phyloP scores from a whole-genome alignment of 2,888 invertebrate genomes.

The Epinotia demarniana region DNA sequence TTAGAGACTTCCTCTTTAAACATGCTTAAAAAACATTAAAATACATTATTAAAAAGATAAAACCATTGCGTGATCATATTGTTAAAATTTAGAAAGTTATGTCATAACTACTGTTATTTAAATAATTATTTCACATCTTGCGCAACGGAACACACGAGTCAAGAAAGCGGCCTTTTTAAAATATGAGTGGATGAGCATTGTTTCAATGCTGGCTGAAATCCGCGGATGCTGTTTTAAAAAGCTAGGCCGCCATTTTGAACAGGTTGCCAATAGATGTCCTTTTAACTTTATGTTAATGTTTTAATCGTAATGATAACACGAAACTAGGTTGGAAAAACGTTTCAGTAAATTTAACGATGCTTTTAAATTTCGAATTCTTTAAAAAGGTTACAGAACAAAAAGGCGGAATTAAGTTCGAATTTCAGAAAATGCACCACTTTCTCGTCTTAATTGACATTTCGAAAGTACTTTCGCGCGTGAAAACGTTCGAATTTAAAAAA shows the following conservation, averaged over 20 bases:
- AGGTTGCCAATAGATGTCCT: background rate
- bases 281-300: background rate
- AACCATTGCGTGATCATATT: conserved; percentile 68
- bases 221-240: conserved; percentile 19
- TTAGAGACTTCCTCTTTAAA: conserved; percentile 38
- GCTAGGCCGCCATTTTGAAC: conserved; percentile 5
- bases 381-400: conserved; percentile 19
- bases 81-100: conserved; percentile 75
- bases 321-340: background rate
- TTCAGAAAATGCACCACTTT: conserved; percentile 42
- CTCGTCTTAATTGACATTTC: conserved; percentile 57
- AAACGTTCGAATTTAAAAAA: conserved; percentile 47
- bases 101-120: conserved; percentile 71
- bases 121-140: conserved; percentile 81
- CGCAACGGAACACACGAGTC: conserved; percentile 63
- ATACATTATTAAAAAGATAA: conserved; percentile 47
- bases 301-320: background rate
- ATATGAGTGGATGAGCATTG: conserved; percentile 57
- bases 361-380: conserved; percentile 16
- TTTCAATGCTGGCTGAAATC: conserved; percentile 26
- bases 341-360: background rate
- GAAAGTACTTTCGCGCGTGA: conserved; percentile 54
- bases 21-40: conserved; percentile 40
- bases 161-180: conserved; percentile 80
- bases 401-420: conserved; percentile 18